Evolutionary conservation across 2,113 vertebrate species (phyloP).

Genomic region (Pardalotus punctatus): DNA sequence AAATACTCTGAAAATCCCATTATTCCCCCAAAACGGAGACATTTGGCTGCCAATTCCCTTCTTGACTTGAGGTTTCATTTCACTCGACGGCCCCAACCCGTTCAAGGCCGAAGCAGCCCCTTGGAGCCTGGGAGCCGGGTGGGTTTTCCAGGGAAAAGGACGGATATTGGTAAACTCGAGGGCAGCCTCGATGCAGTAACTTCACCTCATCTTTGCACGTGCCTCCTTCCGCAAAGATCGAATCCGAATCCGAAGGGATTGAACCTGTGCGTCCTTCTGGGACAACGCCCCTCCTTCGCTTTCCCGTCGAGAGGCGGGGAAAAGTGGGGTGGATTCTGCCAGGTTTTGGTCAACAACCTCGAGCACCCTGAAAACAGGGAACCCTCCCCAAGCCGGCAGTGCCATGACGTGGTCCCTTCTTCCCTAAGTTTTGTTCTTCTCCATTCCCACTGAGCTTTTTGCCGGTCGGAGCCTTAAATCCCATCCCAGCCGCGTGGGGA

Average conservation of each 20-base stretch:
- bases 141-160: not conserved
- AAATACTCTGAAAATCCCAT: not conserved
- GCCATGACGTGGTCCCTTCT: slow-evolving; percentile 17
- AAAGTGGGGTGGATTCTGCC: not conserved
- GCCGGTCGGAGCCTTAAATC: slow-evolving; percentile 33
- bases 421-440: fast-evolving
- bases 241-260: not conserved
- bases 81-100: fast-evolving
- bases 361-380: not conserved
- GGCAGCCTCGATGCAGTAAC: not conserved
- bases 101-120: not conserved
- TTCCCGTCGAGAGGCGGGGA: not conserved
- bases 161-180: not conserved
- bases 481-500: not conserved
- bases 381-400: not conserved
- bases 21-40: not conserved
- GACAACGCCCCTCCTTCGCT: not conserved
- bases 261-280: not conserved
- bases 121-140: not conserved
- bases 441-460: slow-evolving; percentile 15
- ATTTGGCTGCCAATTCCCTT: not conserved
- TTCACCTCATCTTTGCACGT: not conserved
- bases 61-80: not conserved
- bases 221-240: not conserved
- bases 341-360: not conserved